A percentile compares a stretch with the other conserved stretches of the same genome.
Evolutionary conservation across 2,888 invertebrate species (phyloP).

Genomic region (Argyra leucocephala): DNA sequence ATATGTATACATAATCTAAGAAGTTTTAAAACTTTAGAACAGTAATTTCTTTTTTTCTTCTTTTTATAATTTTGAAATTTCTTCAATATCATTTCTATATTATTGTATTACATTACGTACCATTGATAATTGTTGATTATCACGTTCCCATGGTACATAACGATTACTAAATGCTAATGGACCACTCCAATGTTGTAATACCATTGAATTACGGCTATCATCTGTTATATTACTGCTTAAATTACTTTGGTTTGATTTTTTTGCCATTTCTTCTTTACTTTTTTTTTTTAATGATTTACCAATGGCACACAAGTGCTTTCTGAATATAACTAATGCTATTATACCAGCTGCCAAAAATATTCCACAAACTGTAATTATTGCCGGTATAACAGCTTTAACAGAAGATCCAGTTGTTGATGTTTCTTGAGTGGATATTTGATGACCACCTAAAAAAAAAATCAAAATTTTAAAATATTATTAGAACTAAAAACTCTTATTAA

Average conservation of each 20-base stretch:
- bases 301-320: constrained; percentile 59
- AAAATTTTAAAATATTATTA: too few species aligned
- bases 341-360: constrained; percentile 59
- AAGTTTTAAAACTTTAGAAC: too few species aligned
- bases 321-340: constrained; percentile 56
- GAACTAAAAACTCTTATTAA: too few species aligned
- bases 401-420: constrained; percentile 43
- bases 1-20: too few species aligned
- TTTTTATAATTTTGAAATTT: too few species aligned
- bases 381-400: constrained; percentile 59
- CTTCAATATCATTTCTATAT: too few species aligned
- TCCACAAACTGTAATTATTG: constrained; percentile 56
- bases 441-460: too few species aligned
- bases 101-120: too few species aligned
- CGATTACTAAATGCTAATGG: constrained; percentile 71
- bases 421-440: constrained; percentile 40
- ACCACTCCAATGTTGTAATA: constrained; percentile 71
- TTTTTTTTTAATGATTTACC: constrained; percentile 48
- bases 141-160: constrained; percentile 72
- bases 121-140: constrained; percentile 41
- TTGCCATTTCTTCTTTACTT: constrained; percentile 66
- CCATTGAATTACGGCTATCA: constrained; percentile 45
- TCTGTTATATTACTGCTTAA: constrained; percentile 36
- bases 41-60: too few species aligned
- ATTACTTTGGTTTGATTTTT: constrained; percentile 43